Percentiles rank a stretch among this genome's conserved stretches.
phyloP scores from a whole-genome alignment of 1,140 invertebrate species.

The Calliphora vicina region DNA sequence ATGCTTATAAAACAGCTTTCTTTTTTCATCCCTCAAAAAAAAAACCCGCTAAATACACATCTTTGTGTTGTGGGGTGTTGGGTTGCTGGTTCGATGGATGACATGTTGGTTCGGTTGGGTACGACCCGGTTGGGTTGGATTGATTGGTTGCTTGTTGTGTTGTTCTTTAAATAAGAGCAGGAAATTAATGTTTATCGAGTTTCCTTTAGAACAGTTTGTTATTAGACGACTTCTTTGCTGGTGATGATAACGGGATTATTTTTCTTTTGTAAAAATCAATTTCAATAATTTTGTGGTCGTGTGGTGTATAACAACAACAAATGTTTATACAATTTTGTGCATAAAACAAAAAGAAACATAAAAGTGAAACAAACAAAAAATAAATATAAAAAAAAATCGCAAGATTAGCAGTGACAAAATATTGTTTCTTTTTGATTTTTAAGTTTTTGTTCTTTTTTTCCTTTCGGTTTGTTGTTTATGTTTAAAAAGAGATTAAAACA shows the following conservation, averaged over 20 bases:
- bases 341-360: not conserved
- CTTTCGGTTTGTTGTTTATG: not conserved
- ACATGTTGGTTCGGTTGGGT: not conserved
- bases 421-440: not conserved
- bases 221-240: not conserved
- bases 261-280: slow-evolving; percentile 21
- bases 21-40: not conserved
- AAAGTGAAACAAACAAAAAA: not conserved
- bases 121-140: not conserved
- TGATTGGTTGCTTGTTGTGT: not conserved
- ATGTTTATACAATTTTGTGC: not conserved
- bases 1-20: not conserved
- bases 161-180: slow-evolving; percentile 20
- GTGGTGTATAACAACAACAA: not conserved
- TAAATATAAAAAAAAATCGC: not conserved
- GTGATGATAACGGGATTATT: slow-evolving; percentile 24
- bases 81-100: not conserved
- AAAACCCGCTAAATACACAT: not conserved
- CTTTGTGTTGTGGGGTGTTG: not conserved
- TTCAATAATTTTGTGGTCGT: slow-evolving; percentile 8
- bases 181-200: slow-evolving; percentile 33
- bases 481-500: not conserved
- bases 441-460: not conserved
- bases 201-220: slow-evolving; percentile 34
- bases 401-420: not conserved